Conservation (phyloP, 1,140 invertebrate genomes). For the Tetraneura akinire region DNA sequence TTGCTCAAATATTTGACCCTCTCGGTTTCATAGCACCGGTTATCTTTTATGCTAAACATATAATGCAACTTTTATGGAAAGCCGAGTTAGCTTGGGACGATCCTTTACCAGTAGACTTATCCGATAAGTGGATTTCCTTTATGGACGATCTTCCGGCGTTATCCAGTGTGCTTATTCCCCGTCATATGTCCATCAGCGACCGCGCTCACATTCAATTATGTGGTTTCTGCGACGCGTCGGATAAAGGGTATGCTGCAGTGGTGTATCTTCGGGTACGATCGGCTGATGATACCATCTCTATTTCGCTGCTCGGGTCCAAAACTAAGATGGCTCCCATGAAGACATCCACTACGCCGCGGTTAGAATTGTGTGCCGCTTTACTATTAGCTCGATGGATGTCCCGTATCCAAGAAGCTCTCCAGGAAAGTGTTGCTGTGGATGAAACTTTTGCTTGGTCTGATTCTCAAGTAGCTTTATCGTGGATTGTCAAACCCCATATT, state of each 20-base stretch:
- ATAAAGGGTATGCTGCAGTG: slow-evolving; percentile 55
- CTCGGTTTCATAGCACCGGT: slow-evolving; percentile 58
- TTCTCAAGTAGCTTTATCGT: slow-evolving; percentile 58
- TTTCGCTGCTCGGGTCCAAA: slow-evolving; percentile 57
- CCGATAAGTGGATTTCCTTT: not conserved
- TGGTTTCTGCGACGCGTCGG: slow-evolving; percentile 43
- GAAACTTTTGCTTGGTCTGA: slow-evolving; percentile 55
- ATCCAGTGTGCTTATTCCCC: not conserved
- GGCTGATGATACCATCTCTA: not conserved
- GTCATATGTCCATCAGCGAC: not conserved
- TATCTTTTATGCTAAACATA: slow-evolving; percentile 57
- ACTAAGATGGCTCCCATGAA: slow-evolving; percentile 58
- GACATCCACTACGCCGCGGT: slow-evolving; percentile 56
- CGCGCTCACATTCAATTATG: not conserved
- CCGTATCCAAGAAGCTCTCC: not conserved
- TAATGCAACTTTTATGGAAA: slow-evolving; percentile 59
- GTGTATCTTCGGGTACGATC: slow-evolving; percentile 53
- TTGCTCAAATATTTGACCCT: slow-evolving; percentile 59
- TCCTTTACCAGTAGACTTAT: slow-evolving; percentile 39
- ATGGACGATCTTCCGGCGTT: not conserved
- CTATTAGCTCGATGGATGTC: slow-evolving; percentile 53
- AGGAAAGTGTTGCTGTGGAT: slow-evolving; percentile 31
- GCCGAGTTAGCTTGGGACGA: slow-evolving; percentile 58
- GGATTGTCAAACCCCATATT: slow-evolving; percentile 56
- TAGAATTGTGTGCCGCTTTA: slow-evolving; percentile 56